Evolutionary conservation across 2,113 vertebrate genomes (phyloP), one percentile per base, ranked within the genome.

Genomic region (Microcebus murinus): DNA sequence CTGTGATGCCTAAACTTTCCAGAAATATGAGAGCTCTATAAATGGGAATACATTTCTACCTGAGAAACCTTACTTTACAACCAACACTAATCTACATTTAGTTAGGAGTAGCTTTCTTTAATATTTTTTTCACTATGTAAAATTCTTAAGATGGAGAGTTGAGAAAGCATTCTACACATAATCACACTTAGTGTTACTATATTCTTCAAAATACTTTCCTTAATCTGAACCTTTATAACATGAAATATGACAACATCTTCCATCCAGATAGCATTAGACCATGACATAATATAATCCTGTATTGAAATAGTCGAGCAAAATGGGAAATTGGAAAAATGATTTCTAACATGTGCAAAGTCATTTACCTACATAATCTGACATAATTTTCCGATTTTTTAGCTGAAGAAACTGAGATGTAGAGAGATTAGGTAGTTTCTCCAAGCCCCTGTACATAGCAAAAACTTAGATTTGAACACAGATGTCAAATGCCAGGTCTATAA

Each of bases 71-170:
- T 95, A 88, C 36, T 90, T 4, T 0, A 7, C 36, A 8, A 74
- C 34, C 17, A 1, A 48, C 1, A 87, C 18, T 42, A 79, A 91
- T 48, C 93, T 90, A 52, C 29, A 48, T 52, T 50, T 81, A 29
- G 55, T 82, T 92, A 55, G 87, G 83, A 12, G 17, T 73, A 3
- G 8, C 81, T 48, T 96, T 71, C 94, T 94, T 55, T 92, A 96
- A 92, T 88, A 70, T 87, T 63, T 77, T 42, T 82, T 82, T 45
- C 39, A 57, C 18, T 61, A 36, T 91, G 42, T 0, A 0, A 39
- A 83, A 7, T 86, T 87, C 45, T 17, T 42, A n/a, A 39, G 85
- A 89, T 79, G 88, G 63, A 0, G 50, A 0, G 39, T 25, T 83
- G 10, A 4, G 10, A 57, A 91, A 89, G 34, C 29, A 73, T 59